These are phyloP conservation scores for Hemaris fuciformis DNA, from an alignment of 2,888 invertebrate genomes.

Conservation along the genomic window DNA sequence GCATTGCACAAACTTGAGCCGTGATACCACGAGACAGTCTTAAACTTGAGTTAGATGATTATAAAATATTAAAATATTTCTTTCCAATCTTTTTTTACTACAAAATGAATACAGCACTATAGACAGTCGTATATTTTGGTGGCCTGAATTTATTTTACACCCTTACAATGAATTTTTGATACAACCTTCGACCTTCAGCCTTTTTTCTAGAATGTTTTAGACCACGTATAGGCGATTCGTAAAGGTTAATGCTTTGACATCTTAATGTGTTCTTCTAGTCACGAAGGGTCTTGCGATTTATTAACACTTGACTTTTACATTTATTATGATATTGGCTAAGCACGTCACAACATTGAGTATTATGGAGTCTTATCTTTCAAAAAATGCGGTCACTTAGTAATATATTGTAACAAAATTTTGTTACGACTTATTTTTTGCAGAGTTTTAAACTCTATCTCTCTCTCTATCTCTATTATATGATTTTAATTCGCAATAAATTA, in stretches of 20 bases:
- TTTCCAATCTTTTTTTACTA: too few species aligned
- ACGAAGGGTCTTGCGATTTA: conserved; percentile 2
- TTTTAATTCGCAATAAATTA: too few species aligned
- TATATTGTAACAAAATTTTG: background rate
- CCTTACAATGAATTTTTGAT: background rate
- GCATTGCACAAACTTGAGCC: too few species aligned
- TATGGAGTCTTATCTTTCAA: too few species aligned
- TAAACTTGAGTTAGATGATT: too few species aligned
- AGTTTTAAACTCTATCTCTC: too few species aligned
- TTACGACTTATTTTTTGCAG: too few species aligned
- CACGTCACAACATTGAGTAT: too few species aligned
- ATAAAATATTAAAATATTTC: background rate
- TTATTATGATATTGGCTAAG: background rate
- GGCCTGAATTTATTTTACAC: background rate
- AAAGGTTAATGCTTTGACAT: background rate
- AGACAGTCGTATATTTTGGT: background rate
- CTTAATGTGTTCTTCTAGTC: background rate
- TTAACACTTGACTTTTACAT: background rate
- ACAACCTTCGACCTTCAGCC: background rate
- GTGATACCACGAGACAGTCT: too few species aligned
- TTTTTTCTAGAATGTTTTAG: background rate
- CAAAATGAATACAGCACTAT: background rate
- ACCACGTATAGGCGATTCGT: background rate
- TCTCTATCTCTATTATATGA: too few species aligned
- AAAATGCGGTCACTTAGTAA: background rate